Evolutionary conservation across 2,113 vertebrate genomes (phyloP), one percentile per base, ranked within the genome.

Genomic region (Muntiacus reevesi): DNA sequence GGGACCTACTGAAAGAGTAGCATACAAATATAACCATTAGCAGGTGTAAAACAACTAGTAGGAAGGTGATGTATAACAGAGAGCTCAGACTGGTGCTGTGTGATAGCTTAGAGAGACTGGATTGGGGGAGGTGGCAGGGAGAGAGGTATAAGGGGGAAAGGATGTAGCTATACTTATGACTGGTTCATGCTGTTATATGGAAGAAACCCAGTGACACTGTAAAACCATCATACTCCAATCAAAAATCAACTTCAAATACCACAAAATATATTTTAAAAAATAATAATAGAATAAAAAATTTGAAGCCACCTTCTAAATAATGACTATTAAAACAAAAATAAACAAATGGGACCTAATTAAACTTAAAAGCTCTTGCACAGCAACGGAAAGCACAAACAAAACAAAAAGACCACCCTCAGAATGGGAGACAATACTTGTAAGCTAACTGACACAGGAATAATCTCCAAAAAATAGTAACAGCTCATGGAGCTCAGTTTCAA

Each of bases 161-260:
- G n/a, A 23, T 1, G 67, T 5, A 2, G 2, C n/a, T 23, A 23
- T 3, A 23, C n/a, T 36, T 23, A 21, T 3, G 17, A 6, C n/a
- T 0, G 9, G n/a, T 5, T 36, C 67, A 36, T 1, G 33, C 64
- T 71, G 17, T 36, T 21, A 21, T 17, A 21, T 11, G 67, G n/a
- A 71, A 23, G 67, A 40, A 71, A 10, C n/a, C 67, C 2, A 6
- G 0, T 36, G 67, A 23, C 19, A 23, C 25, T 23, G 67, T 1
- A 12, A 40, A 23, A n/a, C n/a, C 67, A 23, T 11, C 67, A 71
- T 1, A 11, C n/a, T 3, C 64, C 67, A 71, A 36, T 23, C 10
- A 71, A 12, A 36, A 36, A 23, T 71, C 67, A 36, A 71, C 19
- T 40, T 40, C 19, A 71, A 12, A 71, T 6, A 71, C n/a, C 64